Conservation (phyloP, 2,113 vertebrate genomes). For the Archocentrus centrarchus region DNA sequence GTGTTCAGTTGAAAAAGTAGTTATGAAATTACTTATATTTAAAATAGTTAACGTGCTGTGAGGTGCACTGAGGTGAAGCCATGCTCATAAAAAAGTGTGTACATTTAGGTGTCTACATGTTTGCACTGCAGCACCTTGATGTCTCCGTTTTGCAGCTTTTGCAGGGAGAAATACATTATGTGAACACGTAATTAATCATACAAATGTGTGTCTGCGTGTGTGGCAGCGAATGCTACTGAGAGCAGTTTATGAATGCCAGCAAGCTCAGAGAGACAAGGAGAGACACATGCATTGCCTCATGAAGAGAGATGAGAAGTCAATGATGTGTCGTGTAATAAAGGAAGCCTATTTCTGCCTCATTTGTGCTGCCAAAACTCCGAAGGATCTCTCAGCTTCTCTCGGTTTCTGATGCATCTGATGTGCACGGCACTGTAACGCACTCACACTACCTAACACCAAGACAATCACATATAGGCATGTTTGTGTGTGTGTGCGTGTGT, state of each 20-base stretch:
- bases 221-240: background rate
- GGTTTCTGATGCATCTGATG: slow-evolving; percentile 36
- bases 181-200: slow-evolving; percentile 25
- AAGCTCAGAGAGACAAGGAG: slow-evolving; percentile 25
- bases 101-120: background rate
- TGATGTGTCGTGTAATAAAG: slow-evolving; percentile 61
- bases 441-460: background rate
- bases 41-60: background rate
- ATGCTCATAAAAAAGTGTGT: background rate
- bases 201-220: slow-evolving; percentile 22
- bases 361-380: slow-evolving; percentile 49
- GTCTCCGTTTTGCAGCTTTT: background rate
- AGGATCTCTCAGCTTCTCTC: slow-evolving; percentile 41
- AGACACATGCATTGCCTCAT: slow-evolving; percentile 33
- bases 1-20: background rate
- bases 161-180: background rate
- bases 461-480: background rate
- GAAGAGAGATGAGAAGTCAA: slow-evolving; percentile 58
- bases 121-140: slow-evolving; percentile 4
- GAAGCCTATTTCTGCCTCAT: slow-evolving; percentile 67
- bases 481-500: background rate
- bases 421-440: background rate
- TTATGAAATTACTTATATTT: background rate
- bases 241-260: slow-evolving; percentile 15
- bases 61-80: background rate